Base-by-base conservation (phyloP, 2,113 vertebrate species). In the Crypturellus undulatus region DNA sequence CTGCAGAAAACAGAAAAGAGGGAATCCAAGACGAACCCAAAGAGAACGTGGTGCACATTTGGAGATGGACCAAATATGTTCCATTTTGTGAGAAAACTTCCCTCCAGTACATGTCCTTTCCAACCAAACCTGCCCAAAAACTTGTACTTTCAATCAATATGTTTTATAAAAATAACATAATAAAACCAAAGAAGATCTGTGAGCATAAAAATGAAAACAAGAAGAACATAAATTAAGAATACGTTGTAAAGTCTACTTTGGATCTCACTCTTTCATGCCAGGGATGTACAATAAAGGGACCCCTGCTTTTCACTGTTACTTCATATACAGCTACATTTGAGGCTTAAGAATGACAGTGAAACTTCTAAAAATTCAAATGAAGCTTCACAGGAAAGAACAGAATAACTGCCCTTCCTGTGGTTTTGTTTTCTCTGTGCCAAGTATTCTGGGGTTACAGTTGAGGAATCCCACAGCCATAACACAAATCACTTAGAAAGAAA, bases 361-460 rank as follows among this genome's bases (percentile, higher is more conserved):
- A 38, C 7, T 47, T 12, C 21, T 20, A 19, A 71, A 59, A 75
- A 43, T 16, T 34, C 18, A 79, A 52, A 52, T 6, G 2, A 5
- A 45, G 34, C 18, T 45, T 25, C 43, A 12, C 2, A 51, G 18
- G 34, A 76, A 86, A 59, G 10, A 58, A 43, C 38, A 79, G 71
- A 38, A 32, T 0, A 9, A n/a, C 0, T 24, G 9, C 8, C 34
- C 34, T 25, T 62, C 51, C n/a, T 42, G 54, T 26, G 22, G 0
- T 51, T 65, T 71, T 54, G 5, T 54, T 70, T 24, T 54, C 21
- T 71, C n/a, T 13, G 38, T 21, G 34, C 9, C 13, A 79, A 68
- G 1, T 58, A 26, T 88, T 89, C 21, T 5, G 36, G 18, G 15
- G 4, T 45, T 84, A 12, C 4, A 32, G 43, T 1, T n/a, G 32